These are phyloP conservation scores for Danaus melanippus DNA, from an alignment of 1,140 invertebrate genomes.

Conservation along the genomic window DNA sequence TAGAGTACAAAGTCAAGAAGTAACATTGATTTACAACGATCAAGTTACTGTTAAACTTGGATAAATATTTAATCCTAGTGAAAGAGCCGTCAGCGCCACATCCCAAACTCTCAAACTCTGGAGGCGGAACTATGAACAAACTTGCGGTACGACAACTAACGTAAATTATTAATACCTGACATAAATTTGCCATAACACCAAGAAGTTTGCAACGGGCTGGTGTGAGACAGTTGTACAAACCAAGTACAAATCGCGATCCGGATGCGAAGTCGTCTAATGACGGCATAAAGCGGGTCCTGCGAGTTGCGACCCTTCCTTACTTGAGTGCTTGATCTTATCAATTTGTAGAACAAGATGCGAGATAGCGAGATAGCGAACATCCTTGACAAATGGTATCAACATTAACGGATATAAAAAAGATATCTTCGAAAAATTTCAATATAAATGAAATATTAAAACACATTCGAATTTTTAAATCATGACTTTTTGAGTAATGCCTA, in stretches of 20 bases:
- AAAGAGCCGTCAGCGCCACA: conserved; percentile 49
- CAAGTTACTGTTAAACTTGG: conserved; percentile 46
- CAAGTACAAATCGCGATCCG: conserved; percentile 56
- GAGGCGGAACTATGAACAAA: conserved; percentile 46
- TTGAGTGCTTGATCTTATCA: conserved; percentile 48
- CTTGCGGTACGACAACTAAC: conserved; percentile 56
- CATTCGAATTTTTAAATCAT: too few relatives aligned
- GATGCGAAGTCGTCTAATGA: conserved; percentile 47
- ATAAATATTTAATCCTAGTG: conserved; percentile 62
- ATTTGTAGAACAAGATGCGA: conserved; percentile 47
- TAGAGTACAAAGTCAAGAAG: conserved; percentile 15
- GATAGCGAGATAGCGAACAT: conserved; percentile 35
- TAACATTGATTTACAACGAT: conserved; percentile 43
- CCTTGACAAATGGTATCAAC: conserved; percentile 25
- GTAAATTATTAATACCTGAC: conserved; percentile 71
- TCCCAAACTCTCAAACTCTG: conserved; percentile 46
- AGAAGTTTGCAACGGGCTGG: conserved; percentile 45
- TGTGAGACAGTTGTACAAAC: conserved; percentile 53
- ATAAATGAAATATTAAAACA: too few relatives aligned
- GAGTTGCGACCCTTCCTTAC: conserved; percentile 33
- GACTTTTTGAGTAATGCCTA: too few relatives aligned
- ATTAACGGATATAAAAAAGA: too few relatives aligned
- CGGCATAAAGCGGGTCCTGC: conserved; percentile 43
- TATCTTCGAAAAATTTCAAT: too few relatives aligned
- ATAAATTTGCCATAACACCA: conserved; percentile 67